Conservation (phyloP, 2,113 vertebrate species). For the Indicator indicator region DNA sequence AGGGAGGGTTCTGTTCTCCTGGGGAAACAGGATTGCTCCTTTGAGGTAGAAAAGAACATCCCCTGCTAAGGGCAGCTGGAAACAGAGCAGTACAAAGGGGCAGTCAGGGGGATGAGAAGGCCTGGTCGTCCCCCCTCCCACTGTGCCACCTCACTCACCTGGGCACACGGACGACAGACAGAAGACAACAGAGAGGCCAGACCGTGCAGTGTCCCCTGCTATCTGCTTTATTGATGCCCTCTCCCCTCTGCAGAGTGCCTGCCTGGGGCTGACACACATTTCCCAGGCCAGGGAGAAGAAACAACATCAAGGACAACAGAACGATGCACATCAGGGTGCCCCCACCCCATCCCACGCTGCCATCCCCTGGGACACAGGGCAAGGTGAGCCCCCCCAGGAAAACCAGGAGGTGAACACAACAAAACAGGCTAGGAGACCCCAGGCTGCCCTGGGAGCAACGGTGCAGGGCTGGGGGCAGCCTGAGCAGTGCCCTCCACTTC, state of each 20-base stretch:
- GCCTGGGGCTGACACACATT: rapidly evolving
- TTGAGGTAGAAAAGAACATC: slow-evolving; percentile 46
- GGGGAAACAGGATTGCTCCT: not conserved
- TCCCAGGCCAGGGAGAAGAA: not conserved
- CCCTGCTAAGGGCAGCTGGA: not conserved
- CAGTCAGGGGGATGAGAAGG: no score
- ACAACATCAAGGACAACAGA: not conserved
- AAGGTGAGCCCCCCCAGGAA: not conserved
- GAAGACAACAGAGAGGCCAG: slow-evolving; percentile 56
- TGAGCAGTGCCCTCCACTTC: not conserved
- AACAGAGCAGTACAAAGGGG: not conserved
- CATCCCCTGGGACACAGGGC: not conserved
- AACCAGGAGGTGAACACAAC: not conserved
- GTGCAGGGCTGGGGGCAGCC: not conserved
- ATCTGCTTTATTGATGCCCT: slow-evolving; percentile 46
- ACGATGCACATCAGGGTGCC: not conserved
- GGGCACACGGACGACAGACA: slow-evolving; percentile 47
- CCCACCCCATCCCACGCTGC: rapidly evolving
- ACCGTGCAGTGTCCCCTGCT: not conserved
- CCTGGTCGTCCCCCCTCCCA: not conserved
- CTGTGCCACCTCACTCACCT: not conserved
- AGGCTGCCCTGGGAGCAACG: not conserved
- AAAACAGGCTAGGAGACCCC: not conserved
- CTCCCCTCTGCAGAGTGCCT: rapidly evolving
- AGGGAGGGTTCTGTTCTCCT: not conserved